Conservation (phyloP, 2,888 invertebrate species). For the Oasisia sp. region DNA sequence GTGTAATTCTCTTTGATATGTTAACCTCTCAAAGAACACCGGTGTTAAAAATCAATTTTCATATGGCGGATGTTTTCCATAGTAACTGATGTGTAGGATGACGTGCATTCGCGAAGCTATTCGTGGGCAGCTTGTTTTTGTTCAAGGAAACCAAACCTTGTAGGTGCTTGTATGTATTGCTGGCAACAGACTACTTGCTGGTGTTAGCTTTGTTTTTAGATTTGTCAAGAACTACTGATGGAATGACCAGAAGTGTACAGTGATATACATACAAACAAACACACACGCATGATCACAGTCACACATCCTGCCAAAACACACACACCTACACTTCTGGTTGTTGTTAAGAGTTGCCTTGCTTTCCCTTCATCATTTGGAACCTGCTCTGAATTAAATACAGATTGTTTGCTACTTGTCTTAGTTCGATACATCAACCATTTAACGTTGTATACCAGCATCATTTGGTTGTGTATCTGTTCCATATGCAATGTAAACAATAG, state of each 20-base stretch:
- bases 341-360: not conserved
- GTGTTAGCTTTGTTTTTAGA: slow-evolving; percentile 10
- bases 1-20: not conserved
- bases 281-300: not conserved
- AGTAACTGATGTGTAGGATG: not conserved
- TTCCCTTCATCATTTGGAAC: not conserved
- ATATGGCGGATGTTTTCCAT: not conserved
- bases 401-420: not conserved
- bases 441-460: not conserved
- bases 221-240: not conserved
- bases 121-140: not conserved
- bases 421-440: not conserved
- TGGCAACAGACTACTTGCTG: not conserved
- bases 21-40: not conserved
- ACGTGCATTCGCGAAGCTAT: not conserved
- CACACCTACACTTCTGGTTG: not conserved
- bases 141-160: not conserved
- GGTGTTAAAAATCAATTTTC: not conserved
- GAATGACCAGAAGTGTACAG: not conserved
- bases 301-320: not conserved
- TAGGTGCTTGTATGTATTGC: not conserved
- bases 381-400: not conserved
- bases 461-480: not conserved
- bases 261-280: not conserved
- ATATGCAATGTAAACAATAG: not conserved